Base-by-base conservation (phyloP, 2,113 vertebrate species). In the Pelodiscus sinensis region DNA sequence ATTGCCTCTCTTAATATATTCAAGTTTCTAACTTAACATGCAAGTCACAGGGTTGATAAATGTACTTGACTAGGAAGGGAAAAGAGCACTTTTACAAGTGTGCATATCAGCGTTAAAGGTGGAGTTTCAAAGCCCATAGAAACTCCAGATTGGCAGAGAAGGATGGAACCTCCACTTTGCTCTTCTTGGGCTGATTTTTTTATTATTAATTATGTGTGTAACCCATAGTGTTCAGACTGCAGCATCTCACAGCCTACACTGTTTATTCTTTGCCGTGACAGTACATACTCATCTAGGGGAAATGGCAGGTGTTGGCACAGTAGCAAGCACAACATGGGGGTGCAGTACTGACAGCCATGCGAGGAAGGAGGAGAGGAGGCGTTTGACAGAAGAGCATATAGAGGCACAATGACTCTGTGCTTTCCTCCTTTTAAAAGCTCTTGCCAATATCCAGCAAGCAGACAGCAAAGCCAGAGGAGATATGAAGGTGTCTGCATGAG, bases 31-130 rank as follows among this genome's bases (percentile, higher is more conserved):
- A 21, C 81, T 82, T 88, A 84, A 95, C 87, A 94, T 89, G 54
- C 83, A 94, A 18, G 75, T 84, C 44, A 62, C 77, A 57, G 18
- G 38, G 57, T 4, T 93, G 89, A 87, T 90, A 91, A 92, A 91
- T 92, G 85, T 29, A 44, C 52, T 95, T 88, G 78, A 73, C 77
- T 88, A 44, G 52, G 68, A 65, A 94, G 71, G 71, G 88, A 96
- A 88, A 96, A 91, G 44, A 92, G 14, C 77, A 79, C 62, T 90
- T 90, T 77, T 94, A n/a, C 84, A 77, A 92, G 92, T 84, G 90
- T 62, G 44, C 55, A 81, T 88, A 85, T 91, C 62, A 91, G 21
- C 90, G 88, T 83, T 85, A 85, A 85, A 62, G 73, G 68, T 0
- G 1, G 87, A 91, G 88, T 92, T 93, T 85, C 86, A 94, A 88